Conservation (phyloP, 35 echinoderm and acorn worm genomes). For the Strongylocentrotus purpuratus region DNA sequence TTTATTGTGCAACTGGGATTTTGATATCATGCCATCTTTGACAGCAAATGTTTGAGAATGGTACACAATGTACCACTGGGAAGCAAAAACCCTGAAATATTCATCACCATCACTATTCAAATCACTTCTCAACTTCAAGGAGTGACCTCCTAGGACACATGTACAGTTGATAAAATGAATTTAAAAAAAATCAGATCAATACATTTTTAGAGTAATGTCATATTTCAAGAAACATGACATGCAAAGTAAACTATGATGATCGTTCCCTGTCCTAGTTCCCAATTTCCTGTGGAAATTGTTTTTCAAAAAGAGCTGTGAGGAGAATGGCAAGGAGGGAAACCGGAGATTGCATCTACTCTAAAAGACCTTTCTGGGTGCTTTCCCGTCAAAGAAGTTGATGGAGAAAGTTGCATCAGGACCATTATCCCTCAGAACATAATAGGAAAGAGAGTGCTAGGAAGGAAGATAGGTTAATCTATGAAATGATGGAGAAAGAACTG, state of each 20-base stretch:
- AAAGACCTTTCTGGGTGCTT: neutral
- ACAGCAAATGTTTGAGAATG: too few species aligned
- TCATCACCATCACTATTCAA: too few species aligned
- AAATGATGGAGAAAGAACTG: too few species aligned
- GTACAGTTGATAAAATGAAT: neutral
- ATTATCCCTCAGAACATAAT: neutral
- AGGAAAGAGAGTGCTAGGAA: neutral
- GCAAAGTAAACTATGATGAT: neutral
- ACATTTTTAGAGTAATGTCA: neutral
- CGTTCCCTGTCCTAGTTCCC: neutral
- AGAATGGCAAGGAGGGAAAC: neutral
- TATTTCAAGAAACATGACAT: neutral
- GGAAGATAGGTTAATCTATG: neutral
- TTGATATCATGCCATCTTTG: too few species aligned
- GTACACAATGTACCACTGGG: too few species aligned
- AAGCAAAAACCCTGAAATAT: too few species aligned
- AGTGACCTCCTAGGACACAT: neutral
- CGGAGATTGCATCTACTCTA: neutral
- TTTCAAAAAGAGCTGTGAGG: neutral
- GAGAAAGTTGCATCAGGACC: neutral
- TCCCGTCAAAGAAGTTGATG: neutral
- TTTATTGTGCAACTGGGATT: too few species aligned
- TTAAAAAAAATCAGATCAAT: neutral
- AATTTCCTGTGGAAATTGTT: conserved; percentile 13
- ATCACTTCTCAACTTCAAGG: neutral